phyloP scores from a whole-genome alignment of 2,797 vertebrate genomes.

The Fistularia tabacaria region DNA sequence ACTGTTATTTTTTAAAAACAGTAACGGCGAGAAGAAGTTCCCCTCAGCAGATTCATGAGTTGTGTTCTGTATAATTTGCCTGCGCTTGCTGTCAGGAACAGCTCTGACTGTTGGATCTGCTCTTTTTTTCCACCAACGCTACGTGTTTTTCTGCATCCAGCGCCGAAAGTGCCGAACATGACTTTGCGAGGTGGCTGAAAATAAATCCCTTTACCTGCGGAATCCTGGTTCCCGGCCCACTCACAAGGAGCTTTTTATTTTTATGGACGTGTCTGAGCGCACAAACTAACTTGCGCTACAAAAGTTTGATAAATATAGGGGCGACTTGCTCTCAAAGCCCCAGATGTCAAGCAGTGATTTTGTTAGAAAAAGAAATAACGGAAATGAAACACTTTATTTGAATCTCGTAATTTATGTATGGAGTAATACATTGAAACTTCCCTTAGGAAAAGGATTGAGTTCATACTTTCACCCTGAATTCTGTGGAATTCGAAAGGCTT shows the following conservation, averaged over 20 bases:
- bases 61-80: conserved; percentile 9
- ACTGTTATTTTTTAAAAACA: conserved; percentile 49
- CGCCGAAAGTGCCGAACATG: conserved; percentile 34
- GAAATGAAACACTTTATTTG: background rate
- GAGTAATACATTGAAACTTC: background rate
- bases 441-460: no score
- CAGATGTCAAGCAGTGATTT: conserved; percentile 13
- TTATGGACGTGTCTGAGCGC: conserved; percentile 38
- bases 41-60: conserved; percentile 11
- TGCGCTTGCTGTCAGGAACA: conserved; percentile 28
- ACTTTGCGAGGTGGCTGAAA: conserved; percentile 35
- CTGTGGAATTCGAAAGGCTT: no score
- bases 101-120: conserved; percentile 21
- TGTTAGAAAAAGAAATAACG: no score
- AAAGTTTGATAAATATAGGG: conserved; percentile 56
- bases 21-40: conserved; percentile 26
- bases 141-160: conserved; percentile 23
- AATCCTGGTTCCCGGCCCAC: background rate
- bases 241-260: conserved; percentile 41
- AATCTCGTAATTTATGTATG: background rate
- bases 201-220: conserved; percentile 2
- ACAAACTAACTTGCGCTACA: conserved; percentile 24
- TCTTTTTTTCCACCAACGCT: conserved; percentile 21
- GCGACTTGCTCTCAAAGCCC: conserved; percentile 43
- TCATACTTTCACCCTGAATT: no score